phyloP scores from a whole-genome alignment of 2,113 vertebrate genomes.

The Orycteropus afer region DNA sequence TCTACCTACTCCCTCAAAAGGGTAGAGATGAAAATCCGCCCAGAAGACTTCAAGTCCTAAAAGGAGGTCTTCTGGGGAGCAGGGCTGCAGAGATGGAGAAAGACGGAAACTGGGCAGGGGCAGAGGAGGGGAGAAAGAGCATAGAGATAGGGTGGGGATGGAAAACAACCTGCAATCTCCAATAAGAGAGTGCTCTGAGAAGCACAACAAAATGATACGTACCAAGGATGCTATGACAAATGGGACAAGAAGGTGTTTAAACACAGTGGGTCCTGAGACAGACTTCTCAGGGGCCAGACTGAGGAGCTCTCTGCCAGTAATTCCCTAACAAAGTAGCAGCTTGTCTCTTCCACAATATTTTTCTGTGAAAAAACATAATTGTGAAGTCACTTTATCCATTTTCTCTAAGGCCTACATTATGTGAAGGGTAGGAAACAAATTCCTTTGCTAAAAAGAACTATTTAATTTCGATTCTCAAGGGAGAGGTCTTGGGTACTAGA shows the following conservation, averaged over 20 bases:
- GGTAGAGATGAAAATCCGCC: slow-evolving; percentile 98
- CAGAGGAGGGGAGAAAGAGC: not conserved
- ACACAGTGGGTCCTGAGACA: slow-evolving; percentile 1
- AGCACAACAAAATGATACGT: not conserved
- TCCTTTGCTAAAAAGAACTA: not conserved
- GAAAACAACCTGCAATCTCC: not conserved
- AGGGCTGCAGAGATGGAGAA: not conserved
- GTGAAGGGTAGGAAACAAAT: not conserved
- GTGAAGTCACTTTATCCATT: not conserved
- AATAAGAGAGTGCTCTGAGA: not conserved
- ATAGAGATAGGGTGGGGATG: not conserved
- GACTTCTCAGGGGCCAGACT: not conserved
- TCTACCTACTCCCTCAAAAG: slow-evolving; percentile 95
- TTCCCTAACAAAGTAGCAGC: slow-evolving; percentile 29
- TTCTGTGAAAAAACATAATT: not conserved
- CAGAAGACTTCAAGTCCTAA: slow-evolving; percentile 89
- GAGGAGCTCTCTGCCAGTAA: not conserved
- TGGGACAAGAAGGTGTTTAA: not conserved
- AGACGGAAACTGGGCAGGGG: not conserved
- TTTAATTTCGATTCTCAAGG: not conserved
- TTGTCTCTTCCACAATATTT: not conserved
- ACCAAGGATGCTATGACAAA: not conserved
- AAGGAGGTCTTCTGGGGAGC: not conserved
- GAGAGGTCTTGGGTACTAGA: not conserved
- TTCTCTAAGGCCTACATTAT: not conserved